A percentile compares a stretch with the other conserved stretches of the same genome.
Conservation (phyloP, 2,113 vertebrate species). For the Lutjanus erythropterus region DNA sequence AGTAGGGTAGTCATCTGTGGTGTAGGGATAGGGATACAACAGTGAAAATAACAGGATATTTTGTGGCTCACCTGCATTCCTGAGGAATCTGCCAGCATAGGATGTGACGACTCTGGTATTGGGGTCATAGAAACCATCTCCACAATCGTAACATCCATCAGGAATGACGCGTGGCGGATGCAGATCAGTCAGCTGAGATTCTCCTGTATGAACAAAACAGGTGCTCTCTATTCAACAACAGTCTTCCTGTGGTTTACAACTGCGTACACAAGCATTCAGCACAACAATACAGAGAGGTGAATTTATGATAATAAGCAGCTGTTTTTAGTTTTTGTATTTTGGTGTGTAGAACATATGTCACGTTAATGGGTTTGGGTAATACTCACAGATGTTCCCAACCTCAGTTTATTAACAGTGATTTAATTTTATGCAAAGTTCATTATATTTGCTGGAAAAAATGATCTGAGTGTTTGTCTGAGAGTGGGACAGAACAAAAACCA, state of each 20-base stretch:
- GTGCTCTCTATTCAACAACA: neutral
- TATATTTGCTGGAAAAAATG: neutral
- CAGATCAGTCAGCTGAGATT: constrained; percentile 89
- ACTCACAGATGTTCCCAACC: too few relatives aligned
- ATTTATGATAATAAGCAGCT: neutral
- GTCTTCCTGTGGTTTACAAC: neutral
- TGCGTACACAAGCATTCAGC: neutral
- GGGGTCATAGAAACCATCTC: constrained; percentile 94
- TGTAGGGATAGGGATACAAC: neutral
- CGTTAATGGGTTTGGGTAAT: neutral
- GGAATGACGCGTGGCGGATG: constrained; percentile 89
- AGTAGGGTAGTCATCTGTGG: neutral
- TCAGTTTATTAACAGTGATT: neutral
- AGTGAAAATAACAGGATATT: constrained; percentile 5
- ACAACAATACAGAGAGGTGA: neutral
- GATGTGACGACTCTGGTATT: constrained; percentile 86
- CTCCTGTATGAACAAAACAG: constrained; percentile 79
- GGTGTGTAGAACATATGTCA: neutral
- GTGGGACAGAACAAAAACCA: neutral
- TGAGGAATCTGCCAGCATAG: constrained; percentile 87
- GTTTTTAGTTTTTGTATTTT: neutral
- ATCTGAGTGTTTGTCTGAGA: constrained; percentile 9
- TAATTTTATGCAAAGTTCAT: neutral
- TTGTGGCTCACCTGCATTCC: constrained; percentile 90
- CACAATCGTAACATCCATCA: constrained; percentile 91